Conservation (phyloP, 2,797 vertebrate genomes). For the Falco columbarius region DNA sequence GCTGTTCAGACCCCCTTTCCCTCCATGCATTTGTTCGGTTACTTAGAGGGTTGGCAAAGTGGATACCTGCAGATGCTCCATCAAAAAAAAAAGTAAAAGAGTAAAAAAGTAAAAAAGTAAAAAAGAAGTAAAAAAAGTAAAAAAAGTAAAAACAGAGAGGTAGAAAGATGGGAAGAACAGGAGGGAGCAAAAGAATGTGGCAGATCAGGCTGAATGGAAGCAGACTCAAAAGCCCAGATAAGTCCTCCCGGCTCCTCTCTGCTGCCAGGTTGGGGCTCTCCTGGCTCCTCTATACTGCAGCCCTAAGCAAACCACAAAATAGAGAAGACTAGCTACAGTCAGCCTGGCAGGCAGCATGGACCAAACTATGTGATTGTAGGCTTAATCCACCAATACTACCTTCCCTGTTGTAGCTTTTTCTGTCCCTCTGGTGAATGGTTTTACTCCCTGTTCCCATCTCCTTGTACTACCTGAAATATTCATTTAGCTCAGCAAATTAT, state of each 20-base stretch:
- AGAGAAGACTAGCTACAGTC: neutral
- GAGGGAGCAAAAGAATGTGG: neutral
- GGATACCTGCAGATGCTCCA: neutral
- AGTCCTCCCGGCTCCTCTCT: neutral
- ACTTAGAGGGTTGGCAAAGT: neutral
- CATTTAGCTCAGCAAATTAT: neutral
- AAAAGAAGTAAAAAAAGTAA: neutral
- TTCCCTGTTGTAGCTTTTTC: neutral
- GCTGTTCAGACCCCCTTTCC: neutral
- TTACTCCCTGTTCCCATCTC: neutral
- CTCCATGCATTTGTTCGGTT: neutral
- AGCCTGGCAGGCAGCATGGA: neutral
- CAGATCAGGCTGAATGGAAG: neutral
- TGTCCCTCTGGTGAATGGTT: neutral
- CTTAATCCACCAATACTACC: neutral
- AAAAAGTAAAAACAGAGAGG: neutral
- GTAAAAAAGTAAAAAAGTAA: neutral
- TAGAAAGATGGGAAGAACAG: neutral
- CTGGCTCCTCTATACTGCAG: accelerated
- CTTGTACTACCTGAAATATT: neutral
- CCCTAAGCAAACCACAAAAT: neutral
- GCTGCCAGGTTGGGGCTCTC: neutral
- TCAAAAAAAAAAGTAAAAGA: neutral
- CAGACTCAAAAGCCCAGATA: neutral
- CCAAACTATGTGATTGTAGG: neutral